Percentiles rank a stretch among this genome's conserved stretches.
Evolutionary conservation across 2,113 vertebrate species (phyloP).

Genomic region (Petromus typicus): DNA sequence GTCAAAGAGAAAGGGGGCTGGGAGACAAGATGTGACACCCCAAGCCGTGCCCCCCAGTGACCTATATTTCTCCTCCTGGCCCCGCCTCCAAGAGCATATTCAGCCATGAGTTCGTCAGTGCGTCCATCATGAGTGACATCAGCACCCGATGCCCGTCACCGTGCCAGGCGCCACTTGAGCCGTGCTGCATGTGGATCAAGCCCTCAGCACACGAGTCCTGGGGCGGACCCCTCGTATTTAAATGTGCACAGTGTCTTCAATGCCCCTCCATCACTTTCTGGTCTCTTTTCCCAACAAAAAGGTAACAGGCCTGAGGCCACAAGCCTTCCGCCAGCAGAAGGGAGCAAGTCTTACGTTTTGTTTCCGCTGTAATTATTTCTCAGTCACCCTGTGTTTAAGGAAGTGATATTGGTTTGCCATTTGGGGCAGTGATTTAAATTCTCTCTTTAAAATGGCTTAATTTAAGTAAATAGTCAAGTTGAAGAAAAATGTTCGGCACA

Average conservation of each 20-base stretch:
- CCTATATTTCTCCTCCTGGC: neutral
- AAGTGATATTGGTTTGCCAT: conserved; percentile 52
- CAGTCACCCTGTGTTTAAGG: conserved; percentile 48
- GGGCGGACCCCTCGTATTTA: neutral
- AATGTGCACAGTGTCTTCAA: neutral
- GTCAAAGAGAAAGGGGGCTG: no score
- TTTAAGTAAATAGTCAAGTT: conserved; percentile 68
- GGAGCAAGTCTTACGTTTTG: neutral
- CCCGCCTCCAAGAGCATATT: neutral
- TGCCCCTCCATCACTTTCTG: neutral
- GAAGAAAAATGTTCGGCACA: conserved; percentile 38
- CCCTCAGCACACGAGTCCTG: neutral
- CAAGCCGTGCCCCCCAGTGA: neutral
- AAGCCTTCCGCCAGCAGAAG: neutral
- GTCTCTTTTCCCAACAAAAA: neutral
- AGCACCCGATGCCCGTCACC: neutral
- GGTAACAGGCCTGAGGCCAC: neutral
- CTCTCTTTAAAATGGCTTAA: conserved; percentile 45
- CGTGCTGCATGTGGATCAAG: neutral
- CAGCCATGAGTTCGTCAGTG: neutral
- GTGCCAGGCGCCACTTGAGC: neutral
- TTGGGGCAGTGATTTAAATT: conserved; percentile 69
- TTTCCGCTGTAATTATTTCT: conserved; percentile 4
- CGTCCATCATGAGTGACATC: neutral
- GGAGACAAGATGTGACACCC: neutral